A percentile compares a stretch with the other conserved stretches of the same genome.
Conservation (phyloP, 2,113 vertebrate genomes). For the Campylomormyrus tamandua region DNA sequence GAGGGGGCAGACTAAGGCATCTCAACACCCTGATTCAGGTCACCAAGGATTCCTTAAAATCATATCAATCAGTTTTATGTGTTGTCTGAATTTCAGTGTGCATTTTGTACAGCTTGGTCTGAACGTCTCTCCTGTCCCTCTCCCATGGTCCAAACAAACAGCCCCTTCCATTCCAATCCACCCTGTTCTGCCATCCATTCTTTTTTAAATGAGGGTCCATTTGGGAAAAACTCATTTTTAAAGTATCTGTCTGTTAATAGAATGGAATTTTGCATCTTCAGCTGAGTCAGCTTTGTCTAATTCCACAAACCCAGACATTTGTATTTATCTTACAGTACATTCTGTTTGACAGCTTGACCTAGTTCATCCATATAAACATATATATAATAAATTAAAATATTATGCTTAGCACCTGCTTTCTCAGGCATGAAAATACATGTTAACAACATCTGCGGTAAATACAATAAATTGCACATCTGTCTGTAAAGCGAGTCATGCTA, state of each 20-base stretch:
- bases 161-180: background rate
- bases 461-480: constrained; percentile 12
- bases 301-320: background rate
- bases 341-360: background rate
- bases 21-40: background rate
- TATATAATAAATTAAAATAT: background rate
- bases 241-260: background rate
- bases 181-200: background rate
- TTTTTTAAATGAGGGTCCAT: background rate
- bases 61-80: background rate
- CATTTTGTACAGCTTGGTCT: background rate
- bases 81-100: background rate
- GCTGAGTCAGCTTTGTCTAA: background rate
- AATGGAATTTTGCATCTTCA: background rate
- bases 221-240: background rate
- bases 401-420: background rate
- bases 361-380: background rate
- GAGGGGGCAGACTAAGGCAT: background rate
- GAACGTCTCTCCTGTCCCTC: background rate
- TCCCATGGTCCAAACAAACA: background rate
- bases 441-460: constrained; percentile 7
- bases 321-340: background rate
- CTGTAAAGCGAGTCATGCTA: background rate
- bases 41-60: background rate
- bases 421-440: constrained; percentile 6